phyloP scores from a whole-genome alignment of 1,140 invertebrate species.

The Stratiolaelaps scimitus region DNA sequence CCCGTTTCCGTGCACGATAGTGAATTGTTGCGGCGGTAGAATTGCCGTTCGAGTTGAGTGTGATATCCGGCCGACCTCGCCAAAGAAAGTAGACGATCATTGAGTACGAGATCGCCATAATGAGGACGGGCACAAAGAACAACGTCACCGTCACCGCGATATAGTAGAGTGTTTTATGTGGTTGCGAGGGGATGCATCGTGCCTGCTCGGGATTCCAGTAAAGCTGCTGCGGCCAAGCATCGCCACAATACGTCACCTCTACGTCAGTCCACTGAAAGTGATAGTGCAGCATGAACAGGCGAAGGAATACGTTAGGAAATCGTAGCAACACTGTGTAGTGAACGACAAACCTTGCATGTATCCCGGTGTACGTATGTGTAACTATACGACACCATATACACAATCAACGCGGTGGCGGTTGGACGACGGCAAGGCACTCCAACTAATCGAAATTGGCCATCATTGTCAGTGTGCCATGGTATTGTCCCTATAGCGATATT shows the following conservation, averaged over 20 bases:
- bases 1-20: slow-evolving; percentile 37
- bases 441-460: too few relatives aligned
- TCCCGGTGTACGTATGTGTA: too few relatives aligned
- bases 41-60: slow-evolving; percentile 17
- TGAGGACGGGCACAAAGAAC: slow-evolving; percentile 45
- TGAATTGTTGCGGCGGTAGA: slow-evolving; percentile 32
- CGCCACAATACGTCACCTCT: slow-evolving; percentile 9
- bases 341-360: too few relatives aligned
- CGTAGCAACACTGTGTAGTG: too few relatives aligned
- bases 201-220: slow-evolving; percentile 32
- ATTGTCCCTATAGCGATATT: too few relatives aligned
- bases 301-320: too few relatives aligned
- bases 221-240: slow-evolving; percentile 34
- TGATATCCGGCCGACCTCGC: slow-evolving; percentile 30
- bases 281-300: too few relatives aligned
- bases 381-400: too few relatives aligned
- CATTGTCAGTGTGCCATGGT: too few relatives aligned
- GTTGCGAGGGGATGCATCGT: slow-evolving; percentile 34
- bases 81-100: slow-evolving; percentile 43
- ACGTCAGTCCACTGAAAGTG: slow-evolving; percentile 20
- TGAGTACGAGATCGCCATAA: slow-evolving; percentile 44
- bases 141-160: slow-evolving; percentile 43
- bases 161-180: slow-evolving; percentile 41
- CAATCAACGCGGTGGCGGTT: too few relatives aligned
- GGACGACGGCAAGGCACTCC: too few relatives aligned